Evolutionary conservation across 2,888 invertebrate genomes (phyloP).

Genomic region (Metallyticus violacea): DNA sequence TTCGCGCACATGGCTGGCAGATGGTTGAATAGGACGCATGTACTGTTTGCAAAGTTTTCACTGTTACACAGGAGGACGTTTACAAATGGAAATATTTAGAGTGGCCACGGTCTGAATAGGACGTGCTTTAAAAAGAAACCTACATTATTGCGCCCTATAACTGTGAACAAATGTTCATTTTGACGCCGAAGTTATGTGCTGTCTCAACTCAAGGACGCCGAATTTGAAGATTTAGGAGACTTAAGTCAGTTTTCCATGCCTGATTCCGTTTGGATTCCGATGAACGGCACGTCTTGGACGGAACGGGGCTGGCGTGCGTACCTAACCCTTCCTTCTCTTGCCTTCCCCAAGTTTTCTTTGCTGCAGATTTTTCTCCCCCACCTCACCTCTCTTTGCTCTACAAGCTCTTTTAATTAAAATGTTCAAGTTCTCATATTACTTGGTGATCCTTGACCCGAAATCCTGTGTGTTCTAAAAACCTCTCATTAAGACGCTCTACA

Average conservation of each 20-base stretch:
- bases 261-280: background rate
- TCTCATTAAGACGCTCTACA: conserved; percentile 3
- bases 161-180: too few species aligned
- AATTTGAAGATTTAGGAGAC: too few species aligned
- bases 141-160: too few species aligned
- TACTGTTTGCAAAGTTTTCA: too few species aligned
- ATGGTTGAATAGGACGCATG: too few species aligned
- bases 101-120: too few species aligned
- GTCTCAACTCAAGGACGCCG: too few species aligned
- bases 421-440: conserved; percentile 17
- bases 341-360: background rate
- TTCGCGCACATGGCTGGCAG: too few species aligned
- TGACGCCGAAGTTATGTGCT: too few species aligned
- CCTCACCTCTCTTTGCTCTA: background rate
- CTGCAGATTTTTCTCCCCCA: background rate
- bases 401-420: conserved; percentile 22
- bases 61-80: too few species aligned
- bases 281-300: background rate
- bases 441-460: conserved; percentile 12
- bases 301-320: background rate
- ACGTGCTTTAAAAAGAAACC: too few species aligned
- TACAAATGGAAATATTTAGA: too few species aligned
- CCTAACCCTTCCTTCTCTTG: background rate
- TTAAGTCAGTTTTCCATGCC: background rate
- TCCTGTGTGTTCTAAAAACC: conserved; percentile 1